Conservation (phyloP, 1,140 invertebrate genomes). For the Drosophila cardini region DNA sequence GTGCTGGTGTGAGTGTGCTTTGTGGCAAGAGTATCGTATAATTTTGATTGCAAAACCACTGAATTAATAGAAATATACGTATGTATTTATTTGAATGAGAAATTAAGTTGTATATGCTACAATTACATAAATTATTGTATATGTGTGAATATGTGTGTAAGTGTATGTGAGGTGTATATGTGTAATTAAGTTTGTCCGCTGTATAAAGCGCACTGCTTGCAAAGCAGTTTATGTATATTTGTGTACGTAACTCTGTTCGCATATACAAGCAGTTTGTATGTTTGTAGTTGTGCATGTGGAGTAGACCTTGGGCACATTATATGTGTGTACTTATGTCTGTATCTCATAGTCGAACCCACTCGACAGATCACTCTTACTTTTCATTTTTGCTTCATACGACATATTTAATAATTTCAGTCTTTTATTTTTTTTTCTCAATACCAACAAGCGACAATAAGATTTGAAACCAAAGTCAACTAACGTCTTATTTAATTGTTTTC, state of each 20-base stretch:
- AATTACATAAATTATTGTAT: slow-evolving; percentile 4
- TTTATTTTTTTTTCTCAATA: background rate
- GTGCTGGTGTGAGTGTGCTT: background rate
- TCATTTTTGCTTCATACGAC: background rate
- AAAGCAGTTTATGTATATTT: slow-evolving; percentile 5
- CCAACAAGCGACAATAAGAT: background rate
- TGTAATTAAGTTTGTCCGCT: background rate
- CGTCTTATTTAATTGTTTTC: background rate
- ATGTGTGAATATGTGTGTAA: background rate
- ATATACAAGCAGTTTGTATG: slow-evolving; percentile 5
- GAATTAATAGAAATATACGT: background rate
- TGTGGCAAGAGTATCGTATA: background rate
- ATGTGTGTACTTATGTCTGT: slow-evolving; percentile 1
- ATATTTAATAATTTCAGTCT: background rate
- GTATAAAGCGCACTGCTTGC: slow-evolving; percentile 15
- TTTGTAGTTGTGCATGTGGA: background rate
- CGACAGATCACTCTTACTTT: slow-evolving; percentile 16
- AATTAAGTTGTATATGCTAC: background rate
- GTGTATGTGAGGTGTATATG: no score
- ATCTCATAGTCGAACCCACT: background rate
- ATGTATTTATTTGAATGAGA: background rate
- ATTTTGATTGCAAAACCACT: background rate
- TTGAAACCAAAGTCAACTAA: background rate
- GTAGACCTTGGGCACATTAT: slow-evolving; percentile 8
- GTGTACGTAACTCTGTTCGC: background rate